Evolutionary conservation across 2,113 vertebrate species (phyloP).

Genomic region (Lepus americanus): DNA sequence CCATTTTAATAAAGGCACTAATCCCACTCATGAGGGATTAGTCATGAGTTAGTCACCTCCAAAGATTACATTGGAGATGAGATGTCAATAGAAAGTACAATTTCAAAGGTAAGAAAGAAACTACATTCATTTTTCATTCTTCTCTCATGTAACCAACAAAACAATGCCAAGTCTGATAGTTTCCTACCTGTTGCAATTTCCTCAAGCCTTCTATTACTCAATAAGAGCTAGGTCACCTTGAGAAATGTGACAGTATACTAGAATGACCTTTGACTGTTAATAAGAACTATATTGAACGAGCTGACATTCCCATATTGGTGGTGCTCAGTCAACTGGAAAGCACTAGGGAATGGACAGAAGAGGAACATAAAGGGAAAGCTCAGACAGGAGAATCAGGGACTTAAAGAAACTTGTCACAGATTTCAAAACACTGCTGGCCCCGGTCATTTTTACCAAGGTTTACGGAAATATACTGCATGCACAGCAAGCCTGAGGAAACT

Average conservation of each 20-base stretch:
- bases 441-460: not conserved
- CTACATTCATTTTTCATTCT: not conserved
- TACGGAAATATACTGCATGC: not conserved
- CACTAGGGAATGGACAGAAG: not conserved
- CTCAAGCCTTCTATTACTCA: not conserved
- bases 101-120: not conserved
- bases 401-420: not conserved
- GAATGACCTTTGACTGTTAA: not conserved
- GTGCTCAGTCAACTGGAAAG: not conserved
- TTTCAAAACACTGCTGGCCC: not conserved
- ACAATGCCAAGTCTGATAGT: not conserved
- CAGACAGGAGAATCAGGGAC: not conserved
- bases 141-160: not conserved
- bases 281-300: not conserved
- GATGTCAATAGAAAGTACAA: not conserved
- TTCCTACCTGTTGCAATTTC: not conserved
- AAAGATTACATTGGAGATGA: not conserved
- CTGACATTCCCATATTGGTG: not conserved
- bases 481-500: not conserved
- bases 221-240: not conserved
- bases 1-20: not conserved
- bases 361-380: not conserved
- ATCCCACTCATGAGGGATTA: not conserved
- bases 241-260: not conserved
- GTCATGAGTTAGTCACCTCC: not conserved